Evolutionary conservation across 2,113 vertebrate genomes (phyloP), one percentile per base, ranked within the genome.

Genomic region (Takifugu bimaculatus): DNA sequence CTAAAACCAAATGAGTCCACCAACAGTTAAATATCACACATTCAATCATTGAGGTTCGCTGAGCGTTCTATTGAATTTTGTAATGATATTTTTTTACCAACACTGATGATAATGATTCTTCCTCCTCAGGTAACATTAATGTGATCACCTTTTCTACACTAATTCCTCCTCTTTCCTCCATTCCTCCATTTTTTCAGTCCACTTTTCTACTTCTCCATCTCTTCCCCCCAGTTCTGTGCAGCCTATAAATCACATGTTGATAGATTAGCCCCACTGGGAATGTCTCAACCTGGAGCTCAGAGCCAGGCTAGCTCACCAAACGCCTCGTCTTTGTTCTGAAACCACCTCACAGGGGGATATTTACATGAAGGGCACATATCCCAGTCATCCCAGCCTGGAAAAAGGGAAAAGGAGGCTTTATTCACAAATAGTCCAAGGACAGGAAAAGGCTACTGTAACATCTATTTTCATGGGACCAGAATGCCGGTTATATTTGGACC

Each of bases 191-290:
- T 54, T 13, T 43, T 63, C 27, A 15, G 53, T 55, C 28, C 25
- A 25, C 29, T 5, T 29, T 58, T 27, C 10, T 28, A 32, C 49
- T 53, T 20, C 39, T 42, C 45, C 54, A 15, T 59, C 55, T 53
- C 32, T 44, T 11, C 29, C 66, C 60, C 50, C n/a, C 11, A 4
- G 29, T 11, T 20, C 51, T 45, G 58, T 60, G 72, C 74, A 65
- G 60, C 75, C 75, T 68, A 83, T 87, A 87, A 87, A 89, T 87
- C 84, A 85, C 60, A 55, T 39, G 72, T 63, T 84, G 78, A 81
- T 63, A 86, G 77, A 80, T 68, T 75, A 60, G 67, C 59, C 79
- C 87, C 83, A 25, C 42, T 68, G 63, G 85, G 87, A 80, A 78
- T 57, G 61, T 72, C 71, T 74, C 76, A 77, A 74, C 74, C 74